phyloP scores from a whole-genome alignment of 2,113 vertebrate genomes.

The Nothocercus julius region DNA sequence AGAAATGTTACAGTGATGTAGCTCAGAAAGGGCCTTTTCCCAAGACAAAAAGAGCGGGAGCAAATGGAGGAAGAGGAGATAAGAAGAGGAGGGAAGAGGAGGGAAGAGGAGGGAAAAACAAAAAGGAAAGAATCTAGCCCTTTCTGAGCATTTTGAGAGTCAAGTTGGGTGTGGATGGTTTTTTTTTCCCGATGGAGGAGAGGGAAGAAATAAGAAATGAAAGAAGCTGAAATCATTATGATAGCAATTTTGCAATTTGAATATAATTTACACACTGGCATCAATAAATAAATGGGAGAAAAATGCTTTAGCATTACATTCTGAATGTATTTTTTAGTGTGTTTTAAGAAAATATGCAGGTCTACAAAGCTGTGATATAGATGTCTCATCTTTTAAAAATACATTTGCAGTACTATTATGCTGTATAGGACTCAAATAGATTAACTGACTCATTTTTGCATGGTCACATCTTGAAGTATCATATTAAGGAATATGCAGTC shows the following conservation, averaged over 20 bases:
- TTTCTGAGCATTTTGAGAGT: neutral
- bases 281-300: neutral
- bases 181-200: neutral
- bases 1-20: constrained; percentile 39
- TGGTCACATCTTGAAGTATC: neutral
- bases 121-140: fast-evolving
- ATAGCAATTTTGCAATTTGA: neutral
- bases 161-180: neutral
- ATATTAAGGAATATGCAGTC: neutral
- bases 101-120: neutral
- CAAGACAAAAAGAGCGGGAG: constrained; percentile 16
- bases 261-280: neutral
- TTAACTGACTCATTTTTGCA: neutral
- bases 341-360: neutral
- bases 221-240: fast-evolving
- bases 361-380: neutral
- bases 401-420: neutral
- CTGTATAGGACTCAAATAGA: neutral
- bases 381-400: neutral
- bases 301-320: neutral
- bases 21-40: constrained; percentile 38
- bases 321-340: neutral
- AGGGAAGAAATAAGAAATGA: neutral
- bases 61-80: neutral
- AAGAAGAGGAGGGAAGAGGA: no score